Conservation (phyloP, 1,140 invertebrate genomes). For the Charaxes varanes region DNA sequence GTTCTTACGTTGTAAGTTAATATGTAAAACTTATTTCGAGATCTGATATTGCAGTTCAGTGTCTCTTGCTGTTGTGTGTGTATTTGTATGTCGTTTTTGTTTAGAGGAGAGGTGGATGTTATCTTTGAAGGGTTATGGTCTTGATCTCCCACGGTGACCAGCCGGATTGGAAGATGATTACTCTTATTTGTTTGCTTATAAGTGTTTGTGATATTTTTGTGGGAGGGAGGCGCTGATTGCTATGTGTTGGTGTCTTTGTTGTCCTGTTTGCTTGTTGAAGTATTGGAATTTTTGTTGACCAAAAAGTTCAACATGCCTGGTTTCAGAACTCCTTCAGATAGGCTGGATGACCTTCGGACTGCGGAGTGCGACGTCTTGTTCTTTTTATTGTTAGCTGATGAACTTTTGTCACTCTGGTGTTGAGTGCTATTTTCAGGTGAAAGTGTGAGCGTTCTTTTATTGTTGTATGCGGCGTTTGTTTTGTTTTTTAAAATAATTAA, state of each 20-base stretch:
- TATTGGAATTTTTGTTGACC: constrained; percentile 17
- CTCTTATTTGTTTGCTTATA: constrained; percentile 4
- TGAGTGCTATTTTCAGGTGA: constrained; percentile 14
- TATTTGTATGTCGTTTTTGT: neutral
- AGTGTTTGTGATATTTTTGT: constrained; percentile 2
- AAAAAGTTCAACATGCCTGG: constrained; percentile 22
- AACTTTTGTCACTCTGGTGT: neutral
- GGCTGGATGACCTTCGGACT: constrained; percentile 12
- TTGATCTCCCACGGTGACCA: constrained; percentile 17
- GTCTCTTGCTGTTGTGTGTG: neutral
- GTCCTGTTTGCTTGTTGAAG: neutral
- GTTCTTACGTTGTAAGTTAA: constrained; percentile 14
- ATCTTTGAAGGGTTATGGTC: constrained; percentile 14
- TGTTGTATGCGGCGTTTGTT: no score
- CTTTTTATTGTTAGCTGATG: constrained; percentile 20
- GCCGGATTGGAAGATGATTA: constrained; percentile 15
- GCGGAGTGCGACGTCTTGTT: constrained; percentile 1
- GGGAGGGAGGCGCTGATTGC: neutral
- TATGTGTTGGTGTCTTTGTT: neutral
- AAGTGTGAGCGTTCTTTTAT: constrained; percentile 18
- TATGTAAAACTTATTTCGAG: no score
- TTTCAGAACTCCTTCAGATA: constrained; percentile 23
- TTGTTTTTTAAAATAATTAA: constrained; percentile 14
- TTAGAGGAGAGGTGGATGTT: neutral
- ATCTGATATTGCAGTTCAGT: no score